Conservation (phyloP, 2,888 invertebrate genomes). For the Neoascia interrupta region DNA sequence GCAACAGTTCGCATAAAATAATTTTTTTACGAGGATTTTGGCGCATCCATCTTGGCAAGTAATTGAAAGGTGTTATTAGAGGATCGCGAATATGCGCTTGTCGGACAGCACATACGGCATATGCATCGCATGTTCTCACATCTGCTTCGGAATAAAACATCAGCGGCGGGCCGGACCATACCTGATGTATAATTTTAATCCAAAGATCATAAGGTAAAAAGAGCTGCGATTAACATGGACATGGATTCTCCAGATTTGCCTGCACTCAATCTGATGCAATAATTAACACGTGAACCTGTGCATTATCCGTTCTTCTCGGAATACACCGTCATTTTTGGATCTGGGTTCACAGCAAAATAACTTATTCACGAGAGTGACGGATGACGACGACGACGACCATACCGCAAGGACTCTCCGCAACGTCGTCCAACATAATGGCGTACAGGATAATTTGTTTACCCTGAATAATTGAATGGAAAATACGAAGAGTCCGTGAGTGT, state of each 20-base stretch:
- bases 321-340: conserved; percentile 47
- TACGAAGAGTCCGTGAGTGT: conserved; percentile 1
- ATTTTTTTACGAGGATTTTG: conserved; percentile 61
- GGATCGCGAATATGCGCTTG: conserved; percentile 53
- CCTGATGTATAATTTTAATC: too few species aligned
- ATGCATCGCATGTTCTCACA: conserved; percentile 49
- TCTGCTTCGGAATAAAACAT: conserved; percentile 25
- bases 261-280: conserved; percentile 65
- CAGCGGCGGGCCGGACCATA: too few species aligned
- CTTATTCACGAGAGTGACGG: conserved; percentile 53
- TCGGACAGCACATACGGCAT: conserved; percentile 25
- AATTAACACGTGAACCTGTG: conserved; percentile 66
- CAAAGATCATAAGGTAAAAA: conserved; percentile 66
- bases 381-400: not conserved
- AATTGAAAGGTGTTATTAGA: conserved; percentile 70
- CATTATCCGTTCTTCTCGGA: conserved; percentile 53
- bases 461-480: conserved; percentile 62
- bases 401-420: not conserved
- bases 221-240: conserved; percentile 52
- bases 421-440: conserved; percentile 15
- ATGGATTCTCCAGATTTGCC: conserved; percentile 17
- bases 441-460: conserved; percentile 66
- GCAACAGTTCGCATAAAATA: conserved; percentile 48
- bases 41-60: conserved; percentile 66
- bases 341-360: conserved; percentile 54